Evolutionary conservation across 1,140 invertebrate genomes (phyloP).

Genomic region (Calephelis virginiensis): DNA sequence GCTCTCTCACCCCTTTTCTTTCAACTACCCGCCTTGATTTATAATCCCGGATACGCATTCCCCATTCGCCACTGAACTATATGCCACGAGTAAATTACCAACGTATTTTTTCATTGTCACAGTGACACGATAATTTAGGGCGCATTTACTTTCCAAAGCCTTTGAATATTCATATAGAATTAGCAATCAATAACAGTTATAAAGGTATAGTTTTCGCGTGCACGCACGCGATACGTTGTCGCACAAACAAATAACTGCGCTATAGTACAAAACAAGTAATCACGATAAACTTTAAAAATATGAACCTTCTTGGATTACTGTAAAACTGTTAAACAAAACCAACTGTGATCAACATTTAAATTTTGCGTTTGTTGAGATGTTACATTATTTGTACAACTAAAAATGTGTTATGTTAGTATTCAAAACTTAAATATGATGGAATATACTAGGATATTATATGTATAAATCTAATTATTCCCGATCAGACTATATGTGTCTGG

Average conservation of each 20-base stretch:
- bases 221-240: slow-evolving; percentile 70
- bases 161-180: slow-evolving; percentile 79
- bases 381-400: too few species aligned
- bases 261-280: slow-evolving; percentile 26
- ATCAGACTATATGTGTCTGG: too few species aligned
- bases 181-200: slow-evolving; percentile 73
- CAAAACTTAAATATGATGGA: too few species aligned
- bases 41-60: slow-evolving; percentile 65
- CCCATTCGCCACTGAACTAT: slow-evolving; percentile 58
- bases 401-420: too few species aligned
- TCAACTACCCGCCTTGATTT: slow-evolving; percentile 72
- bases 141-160: slow-evolving; percentile 90
- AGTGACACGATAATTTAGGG: slow-evolving; percentile 74
- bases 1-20: slow-evolving; percentile 72
- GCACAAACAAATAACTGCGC: slow-evolving; percentile 70
- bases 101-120: slow-evolving; percentile 67
- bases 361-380: too few species aligned
- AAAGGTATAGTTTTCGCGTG: slow-evolving; percentile 74
- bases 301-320: neutral
- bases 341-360: too few species aligned
- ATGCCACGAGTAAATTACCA: slow-evolving; percentile 57
- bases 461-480: too few species aligned
- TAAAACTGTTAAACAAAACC: too few species aligned
- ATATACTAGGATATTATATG: too few species aligned
- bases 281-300: slow-evolving; percentile 17